Conservation (phyloP, 2,797 vertebrate species). For the Buphagus erythrorhynchus region DNA sequence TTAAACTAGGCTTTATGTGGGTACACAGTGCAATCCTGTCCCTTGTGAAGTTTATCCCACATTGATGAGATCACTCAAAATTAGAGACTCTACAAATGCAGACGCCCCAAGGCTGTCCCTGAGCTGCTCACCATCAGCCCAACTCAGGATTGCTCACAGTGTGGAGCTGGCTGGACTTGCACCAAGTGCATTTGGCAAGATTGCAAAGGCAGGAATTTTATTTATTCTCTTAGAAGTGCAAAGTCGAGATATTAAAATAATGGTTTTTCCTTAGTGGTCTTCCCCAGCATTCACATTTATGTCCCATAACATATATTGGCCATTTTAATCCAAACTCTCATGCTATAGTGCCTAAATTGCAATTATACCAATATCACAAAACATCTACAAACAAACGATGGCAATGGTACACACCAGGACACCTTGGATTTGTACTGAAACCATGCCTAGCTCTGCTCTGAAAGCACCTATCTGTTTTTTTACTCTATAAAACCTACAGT, state of each 20-base stretch:
- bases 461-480: background rate
- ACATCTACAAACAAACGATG: background rate
- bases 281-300: background rate
- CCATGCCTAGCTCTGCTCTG: background rate
- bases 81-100: background rate
- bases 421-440: background rate
- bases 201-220: background rate
- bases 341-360: background rate
- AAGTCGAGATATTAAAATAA: background rate
- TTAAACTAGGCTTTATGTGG: background rate
- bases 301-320: background rate
- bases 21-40: background rate
- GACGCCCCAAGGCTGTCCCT: background rate
- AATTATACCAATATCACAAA: background rate
- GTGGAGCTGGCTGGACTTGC: background rate
- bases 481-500: background rate
- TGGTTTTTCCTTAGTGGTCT: background rate
- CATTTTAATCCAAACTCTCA: background rate
- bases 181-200: background rate
- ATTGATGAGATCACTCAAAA: background rate
- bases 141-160: background rate
- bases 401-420: background rate
- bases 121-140: background rate
- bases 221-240: background rate
- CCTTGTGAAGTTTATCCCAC: background rate